phyloP scores from a whole-genome alignment of 2,888 invertebrate species.

The Dinocampus coccinellae region DNA sequence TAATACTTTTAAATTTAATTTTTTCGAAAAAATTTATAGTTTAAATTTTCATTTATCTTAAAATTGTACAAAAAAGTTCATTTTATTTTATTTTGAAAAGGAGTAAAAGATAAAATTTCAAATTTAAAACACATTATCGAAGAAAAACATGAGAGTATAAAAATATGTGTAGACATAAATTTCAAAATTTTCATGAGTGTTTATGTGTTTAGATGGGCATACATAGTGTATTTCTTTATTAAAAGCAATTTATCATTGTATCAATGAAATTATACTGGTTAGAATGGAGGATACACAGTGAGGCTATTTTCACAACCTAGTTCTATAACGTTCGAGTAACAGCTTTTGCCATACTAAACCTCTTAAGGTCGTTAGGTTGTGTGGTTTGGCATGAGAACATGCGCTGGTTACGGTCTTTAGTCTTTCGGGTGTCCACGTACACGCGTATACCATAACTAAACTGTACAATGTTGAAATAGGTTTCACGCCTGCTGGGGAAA shows the following conservation, averaged over 20 bases:
- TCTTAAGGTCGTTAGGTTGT: conserved; percentile 66
- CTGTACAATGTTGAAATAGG: conserved; percentile 14
- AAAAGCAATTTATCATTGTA: conserved; percentile 63
- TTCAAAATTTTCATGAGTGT: background rate
- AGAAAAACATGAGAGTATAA: background rate
- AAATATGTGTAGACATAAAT: no score
- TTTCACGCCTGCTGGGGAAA: conserved; percentile 15
- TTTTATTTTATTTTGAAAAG: no score
- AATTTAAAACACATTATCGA: no score
- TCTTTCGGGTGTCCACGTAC: conserved; percentile 4
- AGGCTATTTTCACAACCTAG: conserved; percentile 11
- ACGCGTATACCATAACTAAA: background rate
- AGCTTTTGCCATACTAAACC: conserved; percentile 58
- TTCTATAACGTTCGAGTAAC: conserved; percentile 20
- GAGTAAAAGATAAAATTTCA: no score
- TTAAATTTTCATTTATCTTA: no score
- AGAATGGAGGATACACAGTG: conserved; percentile 17
- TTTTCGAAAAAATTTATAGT: no score
- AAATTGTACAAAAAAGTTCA: no score
- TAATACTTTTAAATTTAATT: no score
- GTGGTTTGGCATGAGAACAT: conserved; percentile 66
- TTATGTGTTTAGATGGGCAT: conserved; percentile 20
- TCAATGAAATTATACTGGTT: conserved; percentile 41
- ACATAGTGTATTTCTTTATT: conserved; percentile 57
- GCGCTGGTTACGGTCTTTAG: conserved; percentile 57